These are phyloP conservation scores for Cheilinus undulatus DNA, from an alignment of 2,113 vertebrate species.

Conservation along the genomic window DNA sequence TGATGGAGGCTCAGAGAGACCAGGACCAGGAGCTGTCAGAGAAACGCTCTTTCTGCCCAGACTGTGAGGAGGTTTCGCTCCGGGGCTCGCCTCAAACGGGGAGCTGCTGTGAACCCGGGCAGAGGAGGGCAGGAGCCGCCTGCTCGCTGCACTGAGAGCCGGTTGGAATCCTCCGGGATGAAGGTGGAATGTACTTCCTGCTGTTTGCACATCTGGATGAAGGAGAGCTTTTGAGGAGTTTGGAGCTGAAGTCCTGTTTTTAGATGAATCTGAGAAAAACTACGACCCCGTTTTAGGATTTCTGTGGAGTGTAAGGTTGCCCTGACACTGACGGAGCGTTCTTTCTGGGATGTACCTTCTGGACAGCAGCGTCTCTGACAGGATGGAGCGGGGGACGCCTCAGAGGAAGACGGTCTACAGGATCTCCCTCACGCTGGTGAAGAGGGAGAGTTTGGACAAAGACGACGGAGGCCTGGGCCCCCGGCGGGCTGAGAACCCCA, in stretches of 20 bases:
- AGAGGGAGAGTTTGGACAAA: conserved; percentile 87
- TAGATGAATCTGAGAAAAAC: too few relatives aligned
- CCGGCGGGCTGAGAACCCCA: conserved; percentile 55
- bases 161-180: conserved; percentile 49
- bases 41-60: not conserved
- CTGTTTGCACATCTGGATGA: conserved; percentile 63
- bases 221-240: too few relatives aligned
- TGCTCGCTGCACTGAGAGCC: conserved; percentile 20
- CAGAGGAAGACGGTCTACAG: conserved; percentile 91
- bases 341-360: conserved; percentile 87
- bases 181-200: conserved; percentile 52
- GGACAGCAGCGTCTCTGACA: conserved; percentile 82
- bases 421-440: conserved; percentile 95
- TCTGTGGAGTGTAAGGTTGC: too few relatives aligned
- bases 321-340: too few relatives aligned
- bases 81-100: not conserved
- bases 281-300: too few relatives aligned
- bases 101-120: not conserved
- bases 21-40: not conserved
- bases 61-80: not conserved
- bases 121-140: not conserved
- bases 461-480: conserved; percentile 15
- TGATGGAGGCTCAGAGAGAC: conserved; percentile 22
- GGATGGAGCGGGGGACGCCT: conserved; percentile 87
- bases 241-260: too few relatives aligned